Evolutionary conservation across 2,888 invertebrate genomes (phyloP).

Genomic region (Andrena dorsata): DNA sequence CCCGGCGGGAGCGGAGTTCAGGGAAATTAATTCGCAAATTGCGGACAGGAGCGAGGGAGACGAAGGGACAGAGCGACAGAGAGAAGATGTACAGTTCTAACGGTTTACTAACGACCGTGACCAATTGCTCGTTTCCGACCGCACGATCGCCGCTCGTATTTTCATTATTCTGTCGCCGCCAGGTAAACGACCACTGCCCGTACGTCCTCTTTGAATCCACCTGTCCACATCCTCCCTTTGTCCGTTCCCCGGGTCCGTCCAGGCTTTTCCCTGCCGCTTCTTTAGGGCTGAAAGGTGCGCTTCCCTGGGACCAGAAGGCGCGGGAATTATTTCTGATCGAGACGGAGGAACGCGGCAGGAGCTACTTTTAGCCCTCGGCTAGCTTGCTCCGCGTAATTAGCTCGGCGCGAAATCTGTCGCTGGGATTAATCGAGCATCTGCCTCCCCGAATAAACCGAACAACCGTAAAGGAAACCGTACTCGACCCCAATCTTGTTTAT

Average conservation of each 20-base stretch:
- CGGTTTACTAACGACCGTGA: conserved; percentile 77
- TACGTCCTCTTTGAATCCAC: no score
- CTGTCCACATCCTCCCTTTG: neutral
- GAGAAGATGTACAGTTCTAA: conserved; percentile 60
- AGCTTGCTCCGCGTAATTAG: conserved; percentile 62
- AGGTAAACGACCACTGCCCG: conserved; percentile 20
- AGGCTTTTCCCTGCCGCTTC: neutral
- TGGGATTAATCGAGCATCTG: conserved; percentile 61
- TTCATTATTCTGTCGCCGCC: conserved; percentile 58
- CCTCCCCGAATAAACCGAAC: conserved; percentile 14
- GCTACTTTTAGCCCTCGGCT: conserved; percentile 57
- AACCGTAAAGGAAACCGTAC: neutral
- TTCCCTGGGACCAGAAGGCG: no score
- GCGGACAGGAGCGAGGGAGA: conserved; percentile 21
- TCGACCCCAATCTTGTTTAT: no score
- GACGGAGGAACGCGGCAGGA: conserved; percentile 1
- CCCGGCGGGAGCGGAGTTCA: conserved; percentile 64
- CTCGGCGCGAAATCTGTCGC: conserved; percentile 53
- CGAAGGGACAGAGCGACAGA: conserved; percentile 17
- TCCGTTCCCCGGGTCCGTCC: neutral
- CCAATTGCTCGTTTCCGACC: conserved; percentile 79
- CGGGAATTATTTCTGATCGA: conserved; percentile 13
- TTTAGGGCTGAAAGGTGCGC: no score
- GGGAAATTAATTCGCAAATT: conserved; percentile 74
- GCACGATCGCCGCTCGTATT: conserved; percentile 64